A percentile compares a stretch with the other conserved stretches of the same genome.
These are phyloP conservation scores for Trialeurodes vaporariorum DNA, from an alignment of 1,140 invertebrate species.

Conservation along the genomic window DNA sequence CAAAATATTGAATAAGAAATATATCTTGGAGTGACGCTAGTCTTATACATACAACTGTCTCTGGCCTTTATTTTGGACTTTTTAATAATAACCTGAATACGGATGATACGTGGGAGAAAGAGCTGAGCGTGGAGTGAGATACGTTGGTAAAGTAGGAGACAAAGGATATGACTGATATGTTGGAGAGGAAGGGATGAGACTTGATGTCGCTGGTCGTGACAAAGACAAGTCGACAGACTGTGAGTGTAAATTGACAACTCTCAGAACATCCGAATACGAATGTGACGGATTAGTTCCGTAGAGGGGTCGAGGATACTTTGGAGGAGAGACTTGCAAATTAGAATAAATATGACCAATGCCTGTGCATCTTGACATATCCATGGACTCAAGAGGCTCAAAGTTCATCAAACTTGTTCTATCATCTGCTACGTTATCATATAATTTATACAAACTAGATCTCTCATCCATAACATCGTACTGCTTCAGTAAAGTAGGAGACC, in stretches of 20 bases:
- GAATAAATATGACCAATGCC: constrained; percentile 16
- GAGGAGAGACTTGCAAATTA: constrained; percentile 6
- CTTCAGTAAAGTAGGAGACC: neutral
- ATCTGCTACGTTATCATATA: neutral
- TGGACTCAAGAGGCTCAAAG: constrained; percentile 18
- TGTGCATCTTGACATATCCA: constrained; percentile 19
- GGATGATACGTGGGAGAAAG: constrained; percentile 20
- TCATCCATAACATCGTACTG: constrained; percentile 19
- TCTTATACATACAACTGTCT: no score
- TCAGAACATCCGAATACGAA: constrained; percentile 19
- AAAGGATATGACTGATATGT: constrained; percentile 11
- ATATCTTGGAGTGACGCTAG: no score
- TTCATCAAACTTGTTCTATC: neutral
- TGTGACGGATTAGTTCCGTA: constrained; percentile 13
- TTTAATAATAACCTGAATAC: constrained; percentile 4
- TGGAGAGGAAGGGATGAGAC: constrained; percentile 14
- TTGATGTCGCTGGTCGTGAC: constrained; percentile 9
- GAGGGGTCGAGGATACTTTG: constrained; percentile 16
- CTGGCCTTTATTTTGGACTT: no score
- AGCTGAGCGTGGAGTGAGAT: constrained; percentile 7
- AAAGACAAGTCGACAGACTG: constrained; percentile 18
- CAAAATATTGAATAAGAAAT: no score
- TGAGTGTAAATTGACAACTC: constrained; percentile 18
- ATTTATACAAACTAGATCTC: constrained; percentile 3
- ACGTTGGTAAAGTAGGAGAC: constrained; percentile 6